These are phyloP conservation scores for Campoletis sonorensis DNA, from an alignment of 1,140 invertebrate genomes.

Conservation along the genomic window DNA sequence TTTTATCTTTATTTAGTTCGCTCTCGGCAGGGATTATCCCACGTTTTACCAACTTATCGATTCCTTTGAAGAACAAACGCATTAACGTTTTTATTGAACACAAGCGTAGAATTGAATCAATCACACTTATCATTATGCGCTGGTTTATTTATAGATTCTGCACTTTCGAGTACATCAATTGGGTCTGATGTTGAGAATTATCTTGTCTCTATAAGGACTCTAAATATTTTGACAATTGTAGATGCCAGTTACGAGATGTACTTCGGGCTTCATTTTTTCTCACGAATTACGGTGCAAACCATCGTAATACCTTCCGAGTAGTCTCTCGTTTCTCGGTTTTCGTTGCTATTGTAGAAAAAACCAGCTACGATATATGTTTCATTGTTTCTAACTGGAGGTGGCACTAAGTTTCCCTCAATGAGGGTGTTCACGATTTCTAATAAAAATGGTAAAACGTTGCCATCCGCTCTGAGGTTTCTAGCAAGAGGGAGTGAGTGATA, in stretches of 20 bases:
- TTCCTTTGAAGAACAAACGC: background rate
- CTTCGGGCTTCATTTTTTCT: too few relatives aligned
- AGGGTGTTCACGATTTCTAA: too few relatives aligned
- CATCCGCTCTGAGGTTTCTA: too few relatives aligned
- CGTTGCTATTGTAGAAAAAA: background rate
- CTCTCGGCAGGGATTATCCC: background rate
- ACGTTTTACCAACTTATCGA: background rate
- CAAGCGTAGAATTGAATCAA: background rate
- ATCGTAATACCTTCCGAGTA: too few relatives aligned
- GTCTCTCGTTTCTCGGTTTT: background rate
- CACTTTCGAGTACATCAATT: background rate
- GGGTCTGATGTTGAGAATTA: background rate
- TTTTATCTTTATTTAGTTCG: conserved; percentile 13
- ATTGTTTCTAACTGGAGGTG: too few relatives aligned
- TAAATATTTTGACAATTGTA: background rate
- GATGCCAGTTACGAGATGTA: too few relatives aligned
- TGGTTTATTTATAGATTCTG: background rate
- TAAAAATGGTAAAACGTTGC: too few relatives aligned
- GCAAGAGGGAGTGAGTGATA: too few relatives aligned
- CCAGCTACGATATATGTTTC: too few relatives aligned
- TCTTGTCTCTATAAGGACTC: background rate
- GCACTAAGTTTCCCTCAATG: too few relatives aligned
- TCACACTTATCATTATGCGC: background rate
- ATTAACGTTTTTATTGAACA: background rate
- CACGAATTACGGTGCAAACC: too few relatives aligned